These are phyloP conservation scores for Hippoglossus hippoglossus DNA, from an alignment of 2,797 vertebrate species.

Conservation along the genomic window DNA sequence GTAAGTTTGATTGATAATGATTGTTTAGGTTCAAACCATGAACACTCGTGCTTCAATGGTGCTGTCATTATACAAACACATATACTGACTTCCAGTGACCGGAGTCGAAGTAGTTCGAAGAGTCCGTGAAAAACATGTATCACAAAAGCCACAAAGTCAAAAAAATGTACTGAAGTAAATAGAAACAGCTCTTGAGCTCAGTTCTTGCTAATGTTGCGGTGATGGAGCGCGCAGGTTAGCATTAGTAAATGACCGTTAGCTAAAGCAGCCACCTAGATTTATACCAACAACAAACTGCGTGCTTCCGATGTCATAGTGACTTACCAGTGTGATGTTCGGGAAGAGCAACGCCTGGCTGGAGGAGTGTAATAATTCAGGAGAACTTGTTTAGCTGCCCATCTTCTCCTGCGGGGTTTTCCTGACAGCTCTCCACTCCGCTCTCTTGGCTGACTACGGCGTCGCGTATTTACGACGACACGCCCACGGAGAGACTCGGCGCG, in stretches of 20 bases:
- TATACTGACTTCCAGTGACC: background rate
- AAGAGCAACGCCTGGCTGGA: background rate
- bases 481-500: slow-evolving; percentile 17
- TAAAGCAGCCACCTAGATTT: slow-evolving; percentile 2
- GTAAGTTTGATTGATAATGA: background rate
- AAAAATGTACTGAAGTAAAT: background rate
- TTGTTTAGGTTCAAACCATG: background rate
- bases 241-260: slow-evolving; percentile 41
- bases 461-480: slow-evolving; percentile 36
- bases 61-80: background rate
- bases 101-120: no score
- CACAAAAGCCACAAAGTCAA: no score
- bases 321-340: slow-evolving; percentile 15
- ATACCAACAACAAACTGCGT: background rate
- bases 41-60: background rate
- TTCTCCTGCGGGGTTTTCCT: slow-evolving; percentile 37
- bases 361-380: background rate
- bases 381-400: slow-evolving; percentile 42
- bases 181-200: background rate
- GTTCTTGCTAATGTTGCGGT: slow-evolving; percentile 28
- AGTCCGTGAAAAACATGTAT: background rate
- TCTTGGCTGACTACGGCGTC: slow-evolving; percentile 37
- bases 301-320: background rate
- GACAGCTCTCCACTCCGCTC: slow-evolving; percentile 36
- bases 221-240: slow-evolving; percentile 41